These are phyloP conservation scores for Mustelus asterias DNA, from an alignment of 2,113 vertebrate genomes.

Conservation along the genomic window DNA sequence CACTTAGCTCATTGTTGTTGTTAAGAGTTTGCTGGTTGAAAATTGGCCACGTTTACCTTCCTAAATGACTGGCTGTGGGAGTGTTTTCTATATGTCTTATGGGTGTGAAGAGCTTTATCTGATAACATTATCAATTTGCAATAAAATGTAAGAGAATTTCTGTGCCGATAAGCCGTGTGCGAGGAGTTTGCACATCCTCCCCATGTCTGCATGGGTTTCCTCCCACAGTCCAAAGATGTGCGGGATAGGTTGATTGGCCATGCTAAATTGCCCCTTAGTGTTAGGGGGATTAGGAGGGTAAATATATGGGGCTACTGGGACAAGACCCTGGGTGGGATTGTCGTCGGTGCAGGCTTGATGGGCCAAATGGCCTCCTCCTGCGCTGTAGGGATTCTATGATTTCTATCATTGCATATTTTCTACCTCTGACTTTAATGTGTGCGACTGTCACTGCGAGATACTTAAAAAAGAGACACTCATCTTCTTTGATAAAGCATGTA, in stretches of 20 bases:
- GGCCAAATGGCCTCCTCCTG: too few relatives aligned
- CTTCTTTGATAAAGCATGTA: slow-evolving; percentile 39
- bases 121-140: not conserved
- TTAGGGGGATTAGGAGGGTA: too few relatives aligned
- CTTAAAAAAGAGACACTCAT: not conserved
- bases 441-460: not conserved
- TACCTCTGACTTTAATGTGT: not conserved
- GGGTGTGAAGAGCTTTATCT: not conserved
- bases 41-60: not conserved
- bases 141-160: not conserved
- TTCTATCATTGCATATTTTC: not conserved
- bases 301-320: too few relatives aligned
- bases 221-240: too few relatives aligned
- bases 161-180: not conserved
- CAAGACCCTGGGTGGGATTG: too few relatives aligned
- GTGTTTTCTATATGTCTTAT: too few relatives aligned
- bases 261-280: too few relatives aligned
- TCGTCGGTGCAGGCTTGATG: too few relatives aligned
- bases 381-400: too few relatives aligned
- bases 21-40: not conserved
- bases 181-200: too few relatives aligned
- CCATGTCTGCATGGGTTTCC: too few relatives aligned
- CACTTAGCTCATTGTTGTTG: not conserved
- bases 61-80: not conserved
- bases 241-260: too few relatives aligned